Evolutionary conservation across 37 sponge, comb jelly and placozoan species (phyloP), one percentile per base, ranked within the genome.

Genomic region (Aphrocallistes beatrix): DNA sequence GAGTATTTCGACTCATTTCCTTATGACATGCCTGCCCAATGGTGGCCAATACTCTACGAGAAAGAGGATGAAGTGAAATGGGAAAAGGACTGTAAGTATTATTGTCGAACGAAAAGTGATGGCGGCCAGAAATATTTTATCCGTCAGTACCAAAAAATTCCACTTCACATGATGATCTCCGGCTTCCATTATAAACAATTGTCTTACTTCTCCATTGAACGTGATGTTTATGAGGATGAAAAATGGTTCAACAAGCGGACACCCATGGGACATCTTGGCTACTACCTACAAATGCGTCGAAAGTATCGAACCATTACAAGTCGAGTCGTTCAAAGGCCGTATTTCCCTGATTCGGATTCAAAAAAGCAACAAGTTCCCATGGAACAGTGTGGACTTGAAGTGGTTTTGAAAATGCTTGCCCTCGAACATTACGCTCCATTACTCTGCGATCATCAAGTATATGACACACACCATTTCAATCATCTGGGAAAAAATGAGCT

Each of bases 381-480:
- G 21, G 75, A 60, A 13, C n/a, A 25, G 6, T 60, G 75, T 60
- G 75, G 75, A 6, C n/a, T 60, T 19, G 75, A 60, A 13, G 75
- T 60, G 10, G n/a, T 60, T 6, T 28, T 60, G 75, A 60, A 60
- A 60, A 60, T 60, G 75, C n/a, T 60, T 8, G 75, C 28, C 3
- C n/a, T 60, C 1, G 75, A 60, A 60, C 34, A 32, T 60, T 60
- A 60, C 75, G 75, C 75, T 21, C 75, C 75, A 19, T 25, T 60
- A 30, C 75, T 60, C 8, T 60, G 75, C 34, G 75, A 60, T 28
- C 75, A 60, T 13, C 75, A 60, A 28, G 8, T 60, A 19, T 60
- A 32, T 28, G 75, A 60, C n/a, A 60, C 75, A 60, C n/a, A 60
- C n/a, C 75, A 60, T 60, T 60, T 60, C 75, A 60, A 60, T 60